Base-by-base conservation (phyloP, 2,888 invertebrate species). In the Acanthosepion lycidas region DNA sequence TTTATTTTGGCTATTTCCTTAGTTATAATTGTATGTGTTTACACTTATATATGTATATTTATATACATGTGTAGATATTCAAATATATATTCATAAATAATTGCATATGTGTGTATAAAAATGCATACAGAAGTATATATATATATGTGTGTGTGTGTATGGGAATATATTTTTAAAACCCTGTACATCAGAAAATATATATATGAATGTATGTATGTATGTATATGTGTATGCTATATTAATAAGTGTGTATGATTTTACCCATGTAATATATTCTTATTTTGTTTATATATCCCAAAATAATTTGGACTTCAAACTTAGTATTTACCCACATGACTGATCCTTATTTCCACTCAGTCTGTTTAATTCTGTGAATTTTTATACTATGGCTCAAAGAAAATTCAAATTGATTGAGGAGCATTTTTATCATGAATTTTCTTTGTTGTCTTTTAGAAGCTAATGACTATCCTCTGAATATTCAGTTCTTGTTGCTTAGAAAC, bases 61-160 rank as follows among this genome's bases (percentile, higher is more conserved):
- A 91, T 91, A 91, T 20, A 91, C n/a, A 33, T 33, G n/a, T 91
- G n/a, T 91, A 91, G 23, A 91, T 20, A 91, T 91, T 6, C 33
- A 91, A n/a, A 91, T 91, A 91, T 91, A 91, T 91, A 91, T n/a
- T n/a, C 33, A 91, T 91, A 33, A 6, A 91, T 91, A 91, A n/a
- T n/a, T n/a, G n/a, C n/a, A 42, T 91, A 33, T 48, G n/a, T 91
- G n/a, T 91, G n/a, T 91, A 91, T n/a, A 91, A n/a, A 91, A n/a
- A 91, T 48, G n/a, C n/a, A 91, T 91, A 91, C 20, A 91, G 9
- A 91, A 9, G 33, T 91, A 91, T 91, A 91, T 91, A 48, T 91
- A 91, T n/a, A 48, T 91, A 91, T 91, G 3, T 91, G n/a, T 91
- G n/a, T 91, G n/a, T n/a, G n/a, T 91, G n/a, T 91, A 2, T 91